These are phyloP conservation scores for Gadus macrocephalus DNA, from an alignment of 2,113 vertebrate species.

Conservation along the genomic window DNA sequence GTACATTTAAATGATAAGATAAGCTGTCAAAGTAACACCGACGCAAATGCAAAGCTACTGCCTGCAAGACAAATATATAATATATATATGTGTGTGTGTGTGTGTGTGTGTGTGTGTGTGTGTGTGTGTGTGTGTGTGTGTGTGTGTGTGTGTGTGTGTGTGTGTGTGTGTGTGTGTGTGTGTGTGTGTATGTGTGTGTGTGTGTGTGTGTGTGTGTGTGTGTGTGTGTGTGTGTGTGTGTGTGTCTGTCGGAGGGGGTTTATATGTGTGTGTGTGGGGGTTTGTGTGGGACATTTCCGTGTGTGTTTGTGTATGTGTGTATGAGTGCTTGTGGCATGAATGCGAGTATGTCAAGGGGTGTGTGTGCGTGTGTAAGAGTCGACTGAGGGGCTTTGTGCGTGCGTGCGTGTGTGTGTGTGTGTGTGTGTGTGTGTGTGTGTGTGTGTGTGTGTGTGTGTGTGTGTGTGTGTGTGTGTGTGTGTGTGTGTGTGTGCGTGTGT, in stretches of 20 bases:
- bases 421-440: background rate
- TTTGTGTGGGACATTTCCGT: background rate
- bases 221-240: background rate
- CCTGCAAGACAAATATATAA: constrained; percentile 28
- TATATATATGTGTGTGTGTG: constrained; percentile 1
- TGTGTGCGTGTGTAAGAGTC: too few relatives aligned
- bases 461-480: background rate
- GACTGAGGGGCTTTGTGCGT: background rate
- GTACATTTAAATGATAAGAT: constrained; percentile 22
- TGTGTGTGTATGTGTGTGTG: background rate
- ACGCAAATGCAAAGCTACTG: constrained; percentile 6
- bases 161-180: background rate
- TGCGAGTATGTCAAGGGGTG: too few relatives aligned
- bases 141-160: background rate
- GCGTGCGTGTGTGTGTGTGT: constrained; percentile 1
- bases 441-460: background rate
- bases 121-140: background rate
- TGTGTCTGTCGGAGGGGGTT: background rate
- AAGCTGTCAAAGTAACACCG: constrained; percentile 13
- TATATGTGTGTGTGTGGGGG: constrained; percentile 2
- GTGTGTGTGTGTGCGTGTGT: background rate
- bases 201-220: background rate
- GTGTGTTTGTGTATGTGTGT: constrained; percentile 9
- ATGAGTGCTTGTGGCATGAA: too few relatives aligned
- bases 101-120: background rate